Percentiles rank a stretch among this genome's conserved stretches.
Conservation (phyloP, 2,797 vertebrate genomes). For the Masticophis lateralis region DNA sequence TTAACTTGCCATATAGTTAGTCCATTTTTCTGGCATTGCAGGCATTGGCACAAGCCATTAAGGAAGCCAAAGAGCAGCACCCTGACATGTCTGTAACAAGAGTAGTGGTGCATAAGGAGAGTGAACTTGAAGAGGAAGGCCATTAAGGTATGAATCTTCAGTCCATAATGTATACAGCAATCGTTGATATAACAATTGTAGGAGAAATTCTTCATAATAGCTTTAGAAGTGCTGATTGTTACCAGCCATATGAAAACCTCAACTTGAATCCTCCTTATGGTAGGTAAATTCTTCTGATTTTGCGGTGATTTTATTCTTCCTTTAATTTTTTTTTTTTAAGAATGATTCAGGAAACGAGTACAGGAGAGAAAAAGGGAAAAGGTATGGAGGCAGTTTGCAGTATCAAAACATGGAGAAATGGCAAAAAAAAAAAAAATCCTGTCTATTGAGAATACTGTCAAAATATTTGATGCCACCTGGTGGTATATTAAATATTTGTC, state of each 20-base stretch:
- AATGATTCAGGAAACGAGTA: background rate
- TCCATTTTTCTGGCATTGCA: slow-evolving; percentile 64
- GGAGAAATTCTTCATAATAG: background rate
- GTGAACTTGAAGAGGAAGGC: slow-evolving; percentile 90
- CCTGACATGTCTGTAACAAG: slow-evolving; percentile 98
- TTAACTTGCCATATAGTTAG: slow-evolving; percentile 46
- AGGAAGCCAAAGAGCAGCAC: slow-evolving; percentile 99
- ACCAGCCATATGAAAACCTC: background rate
- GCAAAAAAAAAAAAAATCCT: background rate
- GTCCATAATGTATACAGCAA: background rate
- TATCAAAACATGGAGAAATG: background rate
- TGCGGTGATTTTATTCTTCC: background rate
- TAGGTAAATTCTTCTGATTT: background rate
- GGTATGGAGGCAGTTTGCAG: background rate
- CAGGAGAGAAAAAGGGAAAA: background rate
- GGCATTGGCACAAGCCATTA: slow-evolving; percentile 98
- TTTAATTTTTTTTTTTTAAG: background rate
- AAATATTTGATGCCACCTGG: background rate
- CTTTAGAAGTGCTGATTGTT: background rate
- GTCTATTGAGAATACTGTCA: background rate
- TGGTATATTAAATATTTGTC: background rate
- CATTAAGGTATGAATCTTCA: slow-evolving; percentile 61
- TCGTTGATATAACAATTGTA: background rate
- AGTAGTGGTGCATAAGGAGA: slow-evolving; percentile 99
- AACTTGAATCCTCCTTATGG: background rate